Base-by-base conservation (phyloP, 2,113 vertebrate species). In the Pyrgilauda ruficollis region DNA sequence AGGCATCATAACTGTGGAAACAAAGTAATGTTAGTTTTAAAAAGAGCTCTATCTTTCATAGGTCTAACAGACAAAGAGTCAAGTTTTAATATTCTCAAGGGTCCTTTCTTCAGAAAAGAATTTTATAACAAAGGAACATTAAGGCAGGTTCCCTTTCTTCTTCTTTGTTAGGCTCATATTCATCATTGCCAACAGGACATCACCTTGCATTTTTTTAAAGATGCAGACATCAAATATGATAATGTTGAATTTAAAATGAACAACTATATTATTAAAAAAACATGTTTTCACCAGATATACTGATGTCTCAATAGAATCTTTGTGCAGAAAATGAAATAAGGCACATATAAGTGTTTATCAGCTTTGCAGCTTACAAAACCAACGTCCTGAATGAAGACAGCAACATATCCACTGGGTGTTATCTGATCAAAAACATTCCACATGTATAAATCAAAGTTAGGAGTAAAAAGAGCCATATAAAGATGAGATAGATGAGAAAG, bases 151-250 rank as follows among this genome's bases (percentile, higher is more conserved):
- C 44, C 35, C 37, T 94, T 95, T 93, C 44, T 89, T 87, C 72
- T 76, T 50, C 63, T 53, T 73, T 80, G 24, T 46, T 84, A 96
- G 53, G 68, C 53, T 91, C 16, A 10, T 50, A 89, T 82, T 95
- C 53, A 55, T 94, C 87, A 91, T 82, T 97, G 79, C 53, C 69
- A 87, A 94, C 33, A 90, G 92, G 82, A 56, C 64, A 91, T 93
- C 16, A 87, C 95, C 96, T 95, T 93, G 94, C 47, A 86, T 94
- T 80, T 96, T 96, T 95, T 97, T 88, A 87, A 97, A 97, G 90
- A 95, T 91, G 63, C 47, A 94, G 62, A 88, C 89, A 85, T 96
- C 96, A 97, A 94, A 72, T 92, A 89, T 93, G 88, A 96, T 97
- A 94, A 88, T 24, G 77, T 81, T 92, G 82, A 91, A 96, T 96